These are phyloP conservation scores for Peromyscus polionotus DNA, from an alignment of 2,113 vertebrate species.

Conservation along the genomic window DNA sequence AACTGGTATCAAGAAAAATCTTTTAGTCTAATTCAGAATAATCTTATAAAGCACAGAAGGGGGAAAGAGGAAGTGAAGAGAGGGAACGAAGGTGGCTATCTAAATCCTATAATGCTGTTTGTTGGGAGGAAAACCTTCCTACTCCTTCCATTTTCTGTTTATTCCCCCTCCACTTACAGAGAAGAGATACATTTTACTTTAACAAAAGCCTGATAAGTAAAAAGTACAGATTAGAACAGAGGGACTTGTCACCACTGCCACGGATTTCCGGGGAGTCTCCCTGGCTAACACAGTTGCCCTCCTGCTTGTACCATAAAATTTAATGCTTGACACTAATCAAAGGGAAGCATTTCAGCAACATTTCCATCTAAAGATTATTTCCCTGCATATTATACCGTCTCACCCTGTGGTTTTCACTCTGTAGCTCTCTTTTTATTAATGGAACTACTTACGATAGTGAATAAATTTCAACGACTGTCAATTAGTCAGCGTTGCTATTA, in stretches of 20 bases:
- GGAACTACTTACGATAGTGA: not conserved
- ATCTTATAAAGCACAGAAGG: constrained; percentile 70
- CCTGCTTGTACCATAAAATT: not conserved
- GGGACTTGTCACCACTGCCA: not conserved
- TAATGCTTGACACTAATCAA: not conserved
- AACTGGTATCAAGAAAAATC: constrained; percentile 71
- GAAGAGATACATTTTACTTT: not conserved
- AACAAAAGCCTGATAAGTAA: not conserved
- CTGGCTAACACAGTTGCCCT: not conserved
- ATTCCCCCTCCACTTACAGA: not conserved
- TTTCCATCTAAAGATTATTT: constrained; percentile 19
- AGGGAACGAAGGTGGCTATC: constrained; percentile 14
- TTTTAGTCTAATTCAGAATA: constrained; percentile 69
- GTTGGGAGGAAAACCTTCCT: constrained; percentile 75
- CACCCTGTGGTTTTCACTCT: not conserved
- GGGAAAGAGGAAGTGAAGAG: not conserved
- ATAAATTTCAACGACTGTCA: not conserved
- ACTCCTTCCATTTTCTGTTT: constrained; percentile 43
- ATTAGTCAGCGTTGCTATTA: not conserved
- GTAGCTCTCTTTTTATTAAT: not conserved
- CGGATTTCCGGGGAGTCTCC: constrained; percentile 38
- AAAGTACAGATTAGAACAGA: not conserved
- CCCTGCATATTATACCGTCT: not conserved
- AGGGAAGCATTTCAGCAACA: not conserved
- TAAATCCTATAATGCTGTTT: constrained; percentile 74